Evolutionary conservation across 2,113 vertebrate species (phyloP), one percentile per base, ranked within the genome.

Genomic region (Apodemus speciosus): DNA sequence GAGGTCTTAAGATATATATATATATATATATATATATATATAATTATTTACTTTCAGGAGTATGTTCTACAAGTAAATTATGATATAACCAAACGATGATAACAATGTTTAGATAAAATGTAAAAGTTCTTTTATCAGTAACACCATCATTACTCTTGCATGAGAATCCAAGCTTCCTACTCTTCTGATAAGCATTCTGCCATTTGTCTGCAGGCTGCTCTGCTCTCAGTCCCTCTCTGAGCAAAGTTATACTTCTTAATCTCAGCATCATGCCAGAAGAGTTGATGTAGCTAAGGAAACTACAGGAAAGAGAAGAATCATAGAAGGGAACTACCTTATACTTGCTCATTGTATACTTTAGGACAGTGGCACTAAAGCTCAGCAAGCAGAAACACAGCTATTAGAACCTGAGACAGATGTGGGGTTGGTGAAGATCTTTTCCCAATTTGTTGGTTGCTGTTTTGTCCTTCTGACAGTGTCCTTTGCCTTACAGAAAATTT

Each of bases 161-260:
- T 0, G 32, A 20, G 68, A 91, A 38, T 62, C n/a, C 8, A 86
- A 43, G 32, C 4, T 30, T 14, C 16, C 40, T 76, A 2, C 3
- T 71, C 30, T 66, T 72, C 3, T 16, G 64, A 9, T 83, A 35
- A 87, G 16, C 56, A 9, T 1, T 4, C 49, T 68, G 23, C 71
- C 14, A 14, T 18, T 66, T 62, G 3, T 38, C 2, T 16, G 64
- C 15, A 15, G 30, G 21, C 1, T 40, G 15, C 15, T 72, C 3
- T 1, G 25, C 0, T 9, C 1, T 5, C 13, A 16, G 5, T 2
- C 5, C 18, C 32, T 75, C 11, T 40, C 11, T 3, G 2, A 73
- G 20, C 6, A 53, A 46, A 69, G 21, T 16, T 16, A 5, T 9
- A 40, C 0, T 15, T 20, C 23, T 7, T 20, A 72, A 81, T 69